Evolutionary conservation across 2,113 vertebrate genomes (phyloP).

Genomic region (Isurus oxyrinchus): DNA sequence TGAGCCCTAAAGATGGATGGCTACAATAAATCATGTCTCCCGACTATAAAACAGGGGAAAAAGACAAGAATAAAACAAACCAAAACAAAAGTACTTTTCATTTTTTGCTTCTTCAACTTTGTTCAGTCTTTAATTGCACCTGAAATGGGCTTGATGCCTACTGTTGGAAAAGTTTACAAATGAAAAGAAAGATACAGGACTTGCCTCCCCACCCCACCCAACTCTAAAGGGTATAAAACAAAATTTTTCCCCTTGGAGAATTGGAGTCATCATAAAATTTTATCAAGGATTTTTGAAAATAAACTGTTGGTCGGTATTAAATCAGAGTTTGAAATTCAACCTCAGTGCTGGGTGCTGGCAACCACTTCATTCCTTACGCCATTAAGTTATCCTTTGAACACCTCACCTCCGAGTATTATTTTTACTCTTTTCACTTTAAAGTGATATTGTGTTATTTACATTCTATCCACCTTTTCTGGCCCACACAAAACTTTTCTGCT

Average conservation of each 20-base stretch:
- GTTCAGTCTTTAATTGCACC: slow-evolving; percentile 68
- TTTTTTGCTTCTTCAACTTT: slow-evolving; percentile 59
- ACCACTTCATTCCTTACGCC: not conserved
- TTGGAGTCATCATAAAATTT: not conserved
- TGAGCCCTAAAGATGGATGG: slow-evolving; percentile 98
- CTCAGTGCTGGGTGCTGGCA: not conserved
- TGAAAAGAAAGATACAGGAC: slow-evolving; percentile 46
- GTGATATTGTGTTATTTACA: not conserved
- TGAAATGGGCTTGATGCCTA: slow-evolving; percentile 63
- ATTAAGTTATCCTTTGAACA: not conserved
- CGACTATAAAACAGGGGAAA: slow-evolving; percentile 83
- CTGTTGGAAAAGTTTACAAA: slow-evolving; percentile 65
- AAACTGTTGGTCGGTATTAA: not conserved
- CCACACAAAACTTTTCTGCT: not conserved
- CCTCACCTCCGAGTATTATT: not conserved
- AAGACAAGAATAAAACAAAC: slow-evolving; percentile 55
- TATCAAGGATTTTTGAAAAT: not conserved
- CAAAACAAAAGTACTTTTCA: slow-evolving; percentile 82
- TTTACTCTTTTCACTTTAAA: not conserved
- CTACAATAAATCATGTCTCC: slow-evolving; percentile 99
- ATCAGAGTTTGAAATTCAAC: not conserved
- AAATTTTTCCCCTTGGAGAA: too few relatives aligned
- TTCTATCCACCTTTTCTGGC: not conserved
- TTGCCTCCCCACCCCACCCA: not conserved
- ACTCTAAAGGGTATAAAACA: not conserved